Percentiles rank a stretch among this genome's conserved stretches.
Conservation (phyloP, 1,140 invertebrate species). For the Phymorhynchus buccinoides region DNA sequence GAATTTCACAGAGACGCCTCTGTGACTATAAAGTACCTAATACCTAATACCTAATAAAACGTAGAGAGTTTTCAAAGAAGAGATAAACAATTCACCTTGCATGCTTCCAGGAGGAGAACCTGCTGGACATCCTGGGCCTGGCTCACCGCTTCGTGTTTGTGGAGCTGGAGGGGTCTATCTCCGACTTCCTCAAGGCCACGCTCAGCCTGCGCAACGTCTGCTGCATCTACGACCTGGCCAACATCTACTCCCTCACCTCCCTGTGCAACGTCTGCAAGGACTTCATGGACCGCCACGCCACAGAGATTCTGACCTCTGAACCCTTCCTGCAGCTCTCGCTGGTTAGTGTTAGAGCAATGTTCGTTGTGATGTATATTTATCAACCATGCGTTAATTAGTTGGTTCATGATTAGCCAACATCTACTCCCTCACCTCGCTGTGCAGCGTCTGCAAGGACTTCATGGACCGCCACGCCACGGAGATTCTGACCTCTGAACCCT, state of each 20-base stretch:
- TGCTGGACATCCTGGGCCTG: slow-evolving; percentile 89
- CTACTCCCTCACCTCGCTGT: slow-evolving; percentile 80
- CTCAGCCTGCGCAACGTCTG: slow-evolving; percentile 92
- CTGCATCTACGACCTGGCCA: slow-evolving; percentile 91
- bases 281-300: slow-evolving; percentile 92
- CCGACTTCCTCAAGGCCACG: slow-evolving; percentile 91
- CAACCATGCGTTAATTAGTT: too few relatives aligned
- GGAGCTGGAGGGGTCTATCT: slow-evolving; percentile 91
- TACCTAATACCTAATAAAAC: too few relatives aligned
- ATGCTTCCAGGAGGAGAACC: slow-evolving; percentile 81
- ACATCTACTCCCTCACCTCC: slow-evolving; percentile 80
- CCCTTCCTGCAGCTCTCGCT: slow-evolving; percentile 88
- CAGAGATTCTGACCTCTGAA: slow-evolving; percentile 86
- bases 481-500: slow-evolving; percentile 87
- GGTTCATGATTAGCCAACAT: slow-evolving; percentile 87
- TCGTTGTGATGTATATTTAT: too few relatives aligned
- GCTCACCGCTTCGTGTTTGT: slow-evolving; percentile 96
- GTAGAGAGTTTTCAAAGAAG: neutral
- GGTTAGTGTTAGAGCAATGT: too few relatives aligned
- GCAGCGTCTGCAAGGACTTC: slow-evolving; percentile 80
- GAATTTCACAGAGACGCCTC: too few relatives aligned
- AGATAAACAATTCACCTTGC: neutral
- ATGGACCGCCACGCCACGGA: slow-evolving; percentile 91
- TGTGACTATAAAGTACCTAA: too few relatives aligned
- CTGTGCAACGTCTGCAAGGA: slow-evolving; percentile 79